Base-by-base conservation (phyloP, 2,888 invertebrate genomes). In the Ischnus inquisitorius region DNA sequence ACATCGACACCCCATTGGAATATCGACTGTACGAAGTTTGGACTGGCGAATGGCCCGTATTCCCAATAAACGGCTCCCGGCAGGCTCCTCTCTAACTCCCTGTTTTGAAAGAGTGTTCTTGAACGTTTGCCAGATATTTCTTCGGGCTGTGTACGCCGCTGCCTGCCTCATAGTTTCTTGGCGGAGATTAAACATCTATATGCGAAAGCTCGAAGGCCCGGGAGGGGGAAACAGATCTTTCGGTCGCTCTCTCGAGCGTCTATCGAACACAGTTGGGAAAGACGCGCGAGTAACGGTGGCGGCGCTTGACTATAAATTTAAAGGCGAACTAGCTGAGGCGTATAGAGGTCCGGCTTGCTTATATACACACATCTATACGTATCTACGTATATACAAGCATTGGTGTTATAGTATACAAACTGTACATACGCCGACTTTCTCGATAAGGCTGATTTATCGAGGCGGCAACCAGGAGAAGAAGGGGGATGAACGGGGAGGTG, bases 371-470 rank as follows among this genome's bases (percentile, higher is more conserved):
- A 68, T n/a, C 14, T 28, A 41, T 41, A 51, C 48, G 39, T 16
- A 19, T n/a, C n/a, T 51, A 69, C 6, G 8, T 54, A 34, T 64
- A 46, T 34, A 41, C 22, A 25, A 12, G 43, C 34, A 39, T 65
- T 41, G 19, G 57, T 57, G 22, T 46, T 67, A 67, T 14, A 69
- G 60, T 60, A 51, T 19, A 39, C 16, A 67, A 34, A 34, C 28
- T 28, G 74, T 79, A 74, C 60, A 72, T 83, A 83, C 54, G 60
- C 69, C 75, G 76, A 83, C 85, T 72, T 79, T 81, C 78, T 83
- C 81, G 86, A 86, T 86, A 86, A 86, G 84, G 78, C 75, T 85
- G 86, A 86, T 86, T 85, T 85, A 86, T 85, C 79, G 83, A 81
- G 72, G 80, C 74, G 72, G 79, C 69, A 67, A 62, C 80, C 25